A percentile compares a stretch with the other conserved stretches of the same genome.
Conservation (phyloP, 2,113 vertebrate genomes). For the Protobothrops mucrosquamatus region DNA sequence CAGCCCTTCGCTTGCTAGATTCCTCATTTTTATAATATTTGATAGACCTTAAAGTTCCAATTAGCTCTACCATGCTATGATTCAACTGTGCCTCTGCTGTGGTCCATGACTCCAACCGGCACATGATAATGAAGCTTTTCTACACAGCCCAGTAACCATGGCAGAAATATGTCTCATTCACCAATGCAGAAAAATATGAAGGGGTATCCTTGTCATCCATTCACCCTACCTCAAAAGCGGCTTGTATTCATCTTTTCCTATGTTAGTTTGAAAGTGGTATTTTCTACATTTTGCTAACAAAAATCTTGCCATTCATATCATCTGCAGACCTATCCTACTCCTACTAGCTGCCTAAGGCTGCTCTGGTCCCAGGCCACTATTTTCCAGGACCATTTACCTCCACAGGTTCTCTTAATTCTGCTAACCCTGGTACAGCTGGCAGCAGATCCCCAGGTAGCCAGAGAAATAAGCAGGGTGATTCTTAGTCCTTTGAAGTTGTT, state of each 20-base stretch:
- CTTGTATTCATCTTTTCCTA: not conserved
- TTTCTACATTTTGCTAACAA: not conserved
- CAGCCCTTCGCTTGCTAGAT: not conserved
- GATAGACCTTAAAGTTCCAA: not conserved
- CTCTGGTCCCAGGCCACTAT: not conserved
- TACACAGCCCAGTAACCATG: not conserved
- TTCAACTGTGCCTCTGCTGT: not conserved
- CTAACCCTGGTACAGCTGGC: not conserved
- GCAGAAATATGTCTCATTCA: not conserved
- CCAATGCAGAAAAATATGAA: not conserved
- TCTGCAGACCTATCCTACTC: not conserved
- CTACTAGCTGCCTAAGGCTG: not conserved
- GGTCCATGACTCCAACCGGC: not conserved
- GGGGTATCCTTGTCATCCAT: not conserved
- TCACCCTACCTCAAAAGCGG: not conserved
- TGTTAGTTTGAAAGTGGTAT: not conserved
- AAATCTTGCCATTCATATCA: not conserved
- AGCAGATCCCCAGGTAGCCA: not conserved
- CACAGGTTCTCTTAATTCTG: not conserved
- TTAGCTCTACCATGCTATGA: not conserved
- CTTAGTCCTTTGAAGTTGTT: not conserved
- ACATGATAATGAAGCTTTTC: not conserved
- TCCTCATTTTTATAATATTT: not conserved
- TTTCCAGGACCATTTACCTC: not conserved
- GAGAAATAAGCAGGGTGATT: not conserved